Percentiles rank a stretch among this genome's conserved stretches.
phyloP scores from a whole-genome alignment of 2,797 vertebrate genomes.

The Xiphorhynchus erythropygius region DNA sequence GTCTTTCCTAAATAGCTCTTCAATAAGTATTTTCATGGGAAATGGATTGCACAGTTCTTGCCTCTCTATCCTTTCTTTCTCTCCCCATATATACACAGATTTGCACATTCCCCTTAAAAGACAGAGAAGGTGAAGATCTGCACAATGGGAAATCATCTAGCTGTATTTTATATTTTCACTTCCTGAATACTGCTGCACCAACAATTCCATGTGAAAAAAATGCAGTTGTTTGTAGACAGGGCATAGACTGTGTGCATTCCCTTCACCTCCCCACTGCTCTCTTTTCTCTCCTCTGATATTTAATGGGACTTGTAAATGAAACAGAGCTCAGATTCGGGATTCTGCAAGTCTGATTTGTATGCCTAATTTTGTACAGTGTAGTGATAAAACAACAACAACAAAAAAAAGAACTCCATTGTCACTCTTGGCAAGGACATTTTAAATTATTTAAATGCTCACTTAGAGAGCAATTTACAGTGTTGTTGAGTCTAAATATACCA shows the following conservation, averaged over 20 bases:
- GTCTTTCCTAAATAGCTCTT: not conserved
- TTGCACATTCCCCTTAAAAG: not conserved
- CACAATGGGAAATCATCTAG: not conserved
- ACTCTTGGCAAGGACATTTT: not conserved
- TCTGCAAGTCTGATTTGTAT: not conserved
- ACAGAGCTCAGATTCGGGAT: not conserved
- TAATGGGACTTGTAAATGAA: not conserved
- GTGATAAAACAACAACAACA: not conserved
- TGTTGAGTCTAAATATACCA: not conserved
- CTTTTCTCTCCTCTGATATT: not conserved
- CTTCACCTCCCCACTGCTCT: not conserved
- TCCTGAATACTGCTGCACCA: not conserved
- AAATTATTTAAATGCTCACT: not conserved
- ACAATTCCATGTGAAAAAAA: not conserved
- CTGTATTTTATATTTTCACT: not conserved
- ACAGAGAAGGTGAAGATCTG: not conserved
- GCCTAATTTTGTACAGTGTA: not conserved
- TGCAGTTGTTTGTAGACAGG: not conserved
- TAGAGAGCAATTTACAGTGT: not conserved
- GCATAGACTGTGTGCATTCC: not conserved
- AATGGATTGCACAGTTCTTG: not conserved
- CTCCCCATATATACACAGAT: not conserved
- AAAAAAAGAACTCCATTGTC: not conserved
- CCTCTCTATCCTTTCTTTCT: not conserved
- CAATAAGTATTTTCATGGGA: not conserved